A percentile compares a stretch with the other conserved stretches of the same genome.
These are phyloP conservation scores for Athrips mouffetella DNA, from an alignment of 2,888 invertebrate species.

Conservation along the genomic window DNA sequence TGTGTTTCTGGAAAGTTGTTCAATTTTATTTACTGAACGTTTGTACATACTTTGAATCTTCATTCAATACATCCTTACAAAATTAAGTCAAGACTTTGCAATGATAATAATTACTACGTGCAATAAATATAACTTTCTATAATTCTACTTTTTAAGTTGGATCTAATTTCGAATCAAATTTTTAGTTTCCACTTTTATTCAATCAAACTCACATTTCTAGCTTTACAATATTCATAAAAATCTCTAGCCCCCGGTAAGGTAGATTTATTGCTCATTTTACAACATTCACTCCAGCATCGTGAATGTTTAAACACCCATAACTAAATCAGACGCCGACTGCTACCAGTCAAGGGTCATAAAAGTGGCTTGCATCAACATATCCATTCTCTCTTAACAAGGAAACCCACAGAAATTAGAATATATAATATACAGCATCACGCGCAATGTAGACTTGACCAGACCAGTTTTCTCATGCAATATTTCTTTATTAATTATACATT, in stretches of 20 bases:
- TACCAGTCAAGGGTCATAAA: conserved; percentile 17
- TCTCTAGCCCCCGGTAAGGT: background rate
- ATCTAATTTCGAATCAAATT: too few relatives aligned
- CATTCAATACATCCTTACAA: too few relatives aligned
- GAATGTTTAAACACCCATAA: conserved; percentile 7
- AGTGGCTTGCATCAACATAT: conserved; percentile 14
- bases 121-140: too few relatives aligned
- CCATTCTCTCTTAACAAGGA: conserved; percentile 21
- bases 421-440: conserved; percentile 6
- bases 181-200: background rate
- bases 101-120: too few relatives aligned
- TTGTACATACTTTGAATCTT: too few relatives aligned
- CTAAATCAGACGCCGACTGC: conserved; percentile 16
- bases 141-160: too few relatives aligned
- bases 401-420: conserved; percentile 31
- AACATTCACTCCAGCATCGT: conserved; percentile 3
- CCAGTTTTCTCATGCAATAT: conserved; percentile 68
- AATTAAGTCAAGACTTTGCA: too few relatives aligned
- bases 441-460: conserved; percentile 49
- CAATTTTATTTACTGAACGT: too few relatives aligned
- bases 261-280: conserved; percentile 9
- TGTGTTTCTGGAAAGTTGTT: too few relatives aligned
- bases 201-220: conserved; percentile 1
- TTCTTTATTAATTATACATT: conserved; percentile 75
- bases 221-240: conserved; percentile 3